Base-by-base conservation (phyloP, 2,797 vertebrate genomes). In the Benthosema pterotum region DNA sequence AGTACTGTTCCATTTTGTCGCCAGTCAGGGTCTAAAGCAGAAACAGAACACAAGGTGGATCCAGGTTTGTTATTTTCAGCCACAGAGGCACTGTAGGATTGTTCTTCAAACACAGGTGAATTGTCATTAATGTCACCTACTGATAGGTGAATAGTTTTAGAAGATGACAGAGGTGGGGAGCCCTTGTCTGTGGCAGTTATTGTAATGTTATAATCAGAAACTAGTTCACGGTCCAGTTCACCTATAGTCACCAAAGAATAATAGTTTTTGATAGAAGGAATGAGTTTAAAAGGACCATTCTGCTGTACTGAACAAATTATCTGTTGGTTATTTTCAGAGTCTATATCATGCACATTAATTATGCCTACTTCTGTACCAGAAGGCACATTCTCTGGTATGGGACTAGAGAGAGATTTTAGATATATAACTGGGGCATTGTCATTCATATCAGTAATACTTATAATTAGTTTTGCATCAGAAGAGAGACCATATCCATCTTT, bases 1-100 rank as follows among this genome's bases (percentile, higher is more conserved):
- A 83, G 61, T 16, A 90, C 74, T 62, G 85, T 86, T 3, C 83
- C 87, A 2, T 90, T 90, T 48, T 90, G 85, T 63, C 84, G 80
- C 82, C 77, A 87, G 71, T 90, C 89, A 0, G 75, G 82, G 42
- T 89, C 88, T 72, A 32, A 60, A 42, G 88, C 88, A 52, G 25
- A 57, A 19, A 90, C 77, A 15, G 79, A 68, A 67, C 73, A 74
- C 47, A 88, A 57, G 55, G 82, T 72, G 19, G 75, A 75, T 13
- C 83, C 86, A 0, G 80, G 73, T 67, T 84, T 78, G 67, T 86
- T 86, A 53, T 88, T 88, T 70, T 87, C 85, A 60, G 28, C 76
- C 58, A 80, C 45, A 63, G 73, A 75, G 42, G 83, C 77, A 4
- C 28, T 88, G 62, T 87, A 88, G 1, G 77, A 77, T 48, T 78